These are phyloP conservation scores for Phragmatobia fuliginosa DNA, from an alignment of 2,888 invertebrate genomes.

Conservation along the genomic window DNA sequence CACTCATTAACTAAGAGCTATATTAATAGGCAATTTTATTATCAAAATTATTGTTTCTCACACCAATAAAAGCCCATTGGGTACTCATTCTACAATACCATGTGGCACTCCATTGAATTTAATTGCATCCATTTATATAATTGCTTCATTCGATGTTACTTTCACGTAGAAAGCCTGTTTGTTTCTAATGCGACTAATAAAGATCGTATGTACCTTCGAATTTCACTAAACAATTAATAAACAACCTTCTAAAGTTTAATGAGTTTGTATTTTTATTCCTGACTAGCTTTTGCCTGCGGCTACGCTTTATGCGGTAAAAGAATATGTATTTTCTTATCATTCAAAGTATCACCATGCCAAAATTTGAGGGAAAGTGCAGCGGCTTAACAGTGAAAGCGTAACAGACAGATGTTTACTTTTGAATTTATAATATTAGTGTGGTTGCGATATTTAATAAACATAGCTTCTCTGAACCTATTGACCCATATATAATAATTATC, in stretches of 20 bases:
- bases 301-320: no score
- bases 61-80: slow-evolving; percentile 75
- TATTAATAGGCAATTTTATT: slow-evolving; percentile 74
- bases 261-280: slow-evolving; percentile 56
- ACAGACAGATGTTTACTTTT: no score
- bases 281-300: no score
- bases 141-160: slow-evolving; percentile 78
- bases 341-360: no score
- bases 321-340: no score
- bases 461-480: no score
- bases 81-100: slow-evolving; percentile 70
- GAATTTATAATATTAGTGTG: no score
- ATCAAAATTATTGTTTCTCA: slow-evolving; percentile 82
- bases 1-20: slow-evolving; percentile 60
- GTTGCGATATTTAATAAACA: no score
- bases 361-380: no score
- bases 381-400: no score
- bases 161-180: slow-evolving; percentile 77
- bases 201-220: slow-evolving; percentile 70
- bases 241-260: slow-evolving; percentile 64
- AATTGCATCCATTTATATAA: slow-evolving; percentile 82
- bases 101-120: slow-evolving; percentile 79
- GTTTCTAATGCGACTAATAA: slow-evolving; percentile 77
- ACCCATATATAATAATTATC: no score
- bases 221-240: slow-evolving; percentile 67